phyloP scores from a whole-genome alignment of 2,888 invertebrate genomes.

The Pyrrhia umbra region DNA sequence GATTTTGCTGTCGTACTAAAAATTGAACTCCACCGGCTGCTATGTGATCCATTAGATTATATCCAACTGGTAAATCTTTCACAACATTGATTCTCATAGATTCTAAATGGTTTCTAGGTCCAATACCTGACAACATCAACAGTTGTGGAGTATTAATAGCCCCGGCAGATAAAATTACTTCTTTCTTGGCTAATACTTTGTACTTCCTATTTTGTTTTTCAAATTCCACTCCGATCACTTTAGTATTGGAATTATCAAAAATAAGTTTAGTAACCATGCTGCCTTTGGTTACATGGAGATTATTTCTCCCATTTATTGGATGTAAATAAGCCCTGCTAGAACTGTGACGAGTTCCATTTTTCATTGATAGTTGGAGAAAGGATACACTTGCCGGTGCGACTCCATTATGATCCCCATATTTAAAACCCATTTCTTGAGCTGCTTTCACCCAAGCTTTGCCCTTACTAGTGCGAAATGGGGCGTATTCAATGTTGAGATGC shows the following conservation, averaged over 20 bases:
- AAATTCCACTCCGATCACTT: slow-evolving; percentile 91
- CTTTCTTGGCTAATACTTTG: slow-evolving; percentile 91
- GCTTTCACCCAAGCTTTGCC: slow-evolving; percentile 91
- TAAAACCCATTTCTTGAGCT: slow-evolving; percentile 91
- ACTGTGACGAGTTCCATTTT: slow-evolving; percentile 92
- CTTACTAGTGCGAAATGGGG: slow-evolving; percentile 87
- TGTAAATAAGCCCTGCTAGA: slow-evolving; percentile 92
- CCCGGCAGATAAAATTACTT: slow-evolving; percentile 94
- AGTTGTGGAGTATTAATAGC: slow-evolving; percentile 94
- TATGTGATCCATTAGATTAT: slow-evolving; percentile 93
- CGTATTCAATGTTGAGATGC: slow-evolving; percentile 88
- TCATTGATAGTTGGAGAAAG: slow-evolving; percentile 91
- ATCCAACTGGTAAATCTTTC: slow-evolving; percentile 91
- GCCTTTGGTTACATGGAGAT: slow-evolving; percentile 91
- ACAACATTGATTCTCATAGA: slow-evolving; percentile 89
- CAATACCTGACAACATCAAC: slow-evolving; percentile 95
- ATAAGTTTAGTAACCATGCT: slow-evolving; percentile 91
- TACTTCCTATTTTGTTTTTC: slow-evolving; percentile 86
- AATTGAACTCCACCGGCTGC: slow-evolving; percentile 92
- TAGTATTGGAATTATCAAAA: slow-evolving; percentile 88
- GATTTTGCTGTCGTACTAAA: slow-evolving; percentile 81
- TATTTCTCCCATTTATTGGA: slow-evolving; percentile 90
- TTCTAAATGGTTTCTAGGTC: slow-evolving; percentile 91
- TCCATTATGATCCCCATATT: slow-evolving; percentile 91
- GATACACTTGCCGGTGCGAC: slow-evolving; percentile 91